phyloP scores from a whole-genome alignment of 2,888 invertebrate genomes.

The Yponomeuta cagnagella region DNA sequence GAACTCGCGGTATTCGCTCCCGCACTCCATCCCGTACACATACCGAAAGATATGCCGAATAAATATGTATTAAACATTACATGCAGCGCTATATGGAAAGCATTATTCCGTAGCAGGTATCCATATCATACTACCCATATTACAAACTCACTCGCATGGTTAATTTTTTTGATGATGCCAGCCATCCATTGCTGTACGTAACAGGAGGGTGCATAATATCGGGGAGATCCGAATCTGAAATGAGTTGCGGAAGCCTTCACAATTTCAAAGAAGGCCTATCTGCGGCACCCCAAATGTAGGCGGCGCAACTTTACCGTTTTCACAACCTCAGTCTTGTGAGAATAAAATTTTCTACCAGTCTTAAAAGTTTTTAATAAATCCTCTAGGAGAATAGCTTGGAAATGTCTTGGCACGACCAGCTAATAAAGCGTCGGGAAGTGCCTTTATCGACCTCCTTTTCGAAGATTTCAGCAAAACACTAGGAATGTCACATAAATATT shows the following conservation, averaged over 20 bases:
- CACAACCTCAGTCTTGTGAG: neutral
- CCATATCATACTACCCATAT: constrained; percentile 4
- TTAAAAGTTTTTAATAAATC: neutral
- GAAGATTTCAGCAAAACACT: constrained; percentile 13
- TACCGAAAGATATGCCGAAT: constrained; percentile 45
- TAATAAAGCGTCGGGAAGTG: neutral
- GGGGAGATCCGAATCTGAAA: constrained; percentile 9
- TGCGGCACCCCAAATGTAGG: neutral
- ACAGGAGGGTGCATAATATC: constrained; percentile 14
- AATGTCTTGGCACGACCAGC: neutral
- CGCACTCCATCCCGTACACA: constrained; percentile 21
- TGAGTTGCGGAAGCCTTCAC: constrained; percentile 11
- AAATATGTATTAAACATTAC: constrained; percentile 69
- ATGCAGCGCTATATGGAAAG: constrained; percentile 24
- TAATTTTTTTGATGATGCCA: constrained; percentile 13
- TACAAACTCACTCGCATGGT: constrained; percentile 2
- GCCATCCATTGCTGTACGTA: constrained; percentile 10
- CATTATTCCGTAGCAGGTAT: too few relatives aligned
- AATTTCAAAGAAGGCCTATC: constrained; percentile 9
- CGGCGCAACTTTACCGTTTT: neutral
- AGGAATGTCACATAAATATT: constrained; percentile 16
- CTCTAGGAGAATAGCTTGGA: neutral
- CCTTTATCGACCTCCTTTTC: neutral
- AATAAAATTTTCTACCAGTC: neutral
- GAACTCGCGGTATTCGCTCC: constrained; percentile 9